Conservation (phyloP, 2,113 vertebrate genomes). For the Theristicus caerulescens region DNA sequence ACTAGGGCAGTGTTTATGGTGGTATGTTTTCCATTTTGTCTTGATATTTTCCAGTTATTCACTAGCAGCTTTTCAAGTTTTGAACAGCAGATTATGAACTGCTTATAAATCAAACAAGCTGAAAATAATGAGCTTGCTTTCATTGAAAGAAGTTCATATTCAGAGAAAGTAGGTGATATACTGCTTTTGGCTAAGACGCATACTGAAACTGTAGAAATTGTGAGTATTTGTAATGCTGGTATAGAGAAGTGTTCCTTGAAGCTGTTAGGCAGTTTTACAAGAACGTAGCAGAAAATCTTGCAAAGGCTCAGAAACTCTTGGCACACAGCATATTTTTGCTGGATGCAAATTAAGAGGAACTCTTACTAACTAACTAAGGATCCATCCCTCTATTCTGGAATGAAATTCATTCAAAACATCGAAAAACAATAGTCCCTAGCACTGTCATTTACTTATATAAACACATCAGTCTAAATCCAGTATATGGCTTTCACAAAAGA, state of each 20-base stretch:
- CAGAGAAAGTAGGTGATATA: constrained; percentile 1
- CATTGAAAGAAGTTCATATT: constrained; percentile 1
- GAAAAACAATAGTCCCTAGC: background rate
- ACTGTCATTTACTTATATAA: background rate
- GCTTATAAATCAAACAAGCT: constrained; percentile 33
- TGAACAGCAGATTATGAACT: background rate
- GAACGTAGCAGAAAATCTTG: background rate
- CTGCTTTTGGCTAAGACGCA: background rate
- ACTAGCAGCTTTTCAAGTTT: background rate
- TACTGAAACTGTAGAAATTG: background rate
- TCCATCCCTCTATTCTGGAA: background rate
- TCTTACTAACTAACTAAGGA: background rate
- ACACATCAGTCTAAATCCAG: background rate
- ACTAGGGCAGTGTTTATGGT: background rate
- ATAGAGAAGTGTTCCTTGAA: background rate
- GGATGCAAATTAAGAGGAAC: constrained; percentile 8
- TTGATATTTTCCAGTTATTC: background rate
- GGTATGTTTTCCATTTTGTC: background rate
- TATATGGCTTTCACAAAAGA: background rate
- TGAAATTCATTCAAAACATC: background rate
- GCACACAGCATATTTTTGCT: background rate
- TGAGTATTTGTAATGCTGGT: background rate
- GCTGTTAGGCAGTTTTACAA: background rate
- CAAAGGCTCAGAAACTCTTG: background rate
- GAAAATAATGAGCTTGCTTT: constrained; percentile 37